Conservation (phyloP, 2,113 vertebrate species). For the Pteropus alecto region DNA sequence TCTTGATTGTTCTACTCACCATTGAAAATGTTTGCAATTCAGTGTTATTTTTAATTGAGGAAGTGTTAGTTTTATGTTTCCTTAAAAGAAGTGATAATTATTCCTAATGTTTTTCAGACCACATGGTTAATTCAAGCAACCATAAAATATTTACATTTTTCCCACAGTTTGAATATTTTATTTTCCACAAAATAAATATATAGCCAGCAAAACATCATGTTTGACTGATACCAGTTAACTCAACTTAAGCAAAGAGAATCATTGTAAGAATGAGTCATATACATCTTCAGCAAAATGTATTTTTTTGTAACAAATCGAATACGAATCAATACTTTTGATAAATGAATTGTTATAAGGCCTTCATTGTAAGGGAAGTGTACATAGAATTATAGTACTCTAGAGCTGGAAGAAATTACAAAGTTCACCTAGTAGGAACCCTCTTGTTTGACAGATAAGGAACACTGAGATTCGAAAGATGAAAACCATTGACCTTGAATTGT, state of each 20-base stretch:
- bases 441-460: not conserved
- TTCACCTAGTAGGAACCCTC: not conserved
- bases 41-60: not conserved
- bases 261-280: not conserved
- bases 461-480: not conserved
- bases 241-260: not conserved
- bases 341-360: not conserved
- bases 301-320: not conserved
- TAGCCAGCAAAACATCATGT: not conserved
- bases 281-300: not conserved
- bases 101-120: not conserved
- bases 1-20: not conserved
- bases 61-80: not conserved
- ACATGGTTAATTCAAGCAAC: not conserved
- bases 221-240: not conserved
- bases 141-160: not conserved
- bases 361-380: not conserved
- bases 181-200: conserved; percentile 10
- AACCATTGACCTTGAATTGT: not conserved
- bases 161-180: not conserved
- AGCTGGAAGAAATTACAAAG: not conserved
- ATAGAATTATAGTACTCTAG: not conserved
- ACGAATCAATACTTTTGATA: not conserved
- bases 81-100: not conserved
- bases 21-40: not conserved